Conservation (phyloP, 2,113 vertebrate genomes). For the Thinocorus orbignyianus region DNA sequence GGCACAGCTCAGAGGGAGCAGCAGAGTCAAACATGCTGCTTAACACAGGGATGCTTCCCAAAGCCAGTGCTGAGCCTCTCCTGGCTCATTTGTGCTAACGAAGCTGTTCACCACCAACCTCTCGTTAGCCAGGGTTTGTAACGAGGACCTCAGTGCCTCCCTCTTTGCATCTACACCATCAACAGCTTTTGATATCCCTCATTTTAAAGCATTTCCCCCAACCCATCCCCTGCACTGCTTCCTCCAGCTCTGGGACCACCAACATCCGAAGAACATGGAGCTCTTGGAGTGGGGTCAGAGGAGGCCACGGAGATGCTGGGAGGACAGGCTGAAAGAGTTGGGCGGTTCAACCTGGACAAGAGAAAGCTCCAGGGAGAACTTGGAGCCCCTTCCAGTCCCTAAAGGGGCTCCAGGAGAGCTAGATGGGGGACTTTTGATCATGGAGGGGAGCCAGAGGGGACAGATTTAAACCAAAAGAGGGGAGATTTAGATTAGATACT, state of each 20-base stretch:
- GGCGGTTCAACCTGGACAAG: not conserved
- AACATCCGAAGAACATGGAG: not conserved
- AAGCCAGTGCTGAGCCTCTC: not conserved
- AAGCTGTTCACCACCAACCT: not conserved
- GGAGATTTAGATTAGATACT: not conserved
- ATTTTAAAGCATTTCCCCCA: not conserved
- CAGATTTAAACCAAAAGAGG: not conserved
- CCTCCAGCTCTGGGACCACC: not conserved
- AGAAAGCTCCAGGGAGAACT: too few species aligned
- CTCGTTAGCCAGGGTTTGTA: not conserved
- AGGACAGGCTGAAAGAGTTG: not conserved
- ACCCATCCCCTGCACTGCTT: not conserved
- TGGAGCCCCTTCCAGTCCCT: too few species aligned
- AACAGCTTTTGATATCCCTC: not conserved
- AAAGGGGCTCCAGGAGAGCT: not conserved
- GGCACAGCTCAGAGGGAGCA: not conserved
- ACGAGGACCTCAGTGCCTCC: not conserved
- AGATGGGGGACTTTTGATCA: not conserved
- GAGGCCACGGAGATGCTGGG: not conserved
- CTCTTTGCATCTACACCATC: not conserved
- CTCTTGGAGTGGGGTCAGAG: not conserved
- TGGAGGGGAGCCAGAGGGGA: not conserved
- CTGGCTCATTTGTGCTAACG: not conserved
- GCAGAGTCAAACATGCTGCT: accelerated
- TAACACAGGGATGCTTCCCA: not conserved